Base-by-base conservation (phyloP, 2,113 vertebrate genomes). In the Spea bombifrons region DNA sequence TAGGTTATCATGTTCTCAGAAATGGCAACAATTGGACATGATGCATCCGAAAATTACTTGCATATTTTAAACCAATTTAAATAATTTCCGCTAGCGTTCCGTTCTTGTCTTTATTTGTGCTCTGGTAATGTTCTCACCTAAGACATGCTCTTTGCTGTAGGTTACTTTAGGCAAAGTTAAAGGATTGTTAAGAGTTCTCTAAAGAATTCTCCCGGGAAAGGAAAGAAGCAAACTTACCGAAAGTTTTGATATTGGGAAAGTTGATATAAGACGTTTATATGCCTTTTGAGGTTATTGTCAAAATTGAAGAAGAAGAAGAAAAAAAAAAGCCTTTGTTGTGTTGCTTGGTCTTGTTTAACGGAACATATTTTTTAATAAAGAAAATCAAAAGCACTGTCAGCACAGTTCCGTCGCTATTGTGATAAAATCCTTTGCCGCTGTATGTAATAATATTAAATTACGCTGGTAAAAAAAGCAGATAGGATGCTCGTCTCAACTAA, bases 231-330 rank as follows among this genome's bases (percentile, higher is more conserved):
- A 66, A 59, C 45, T 61, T 55, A 47, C 43, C 53, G 10, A 74
- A 80, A 78, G 63, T 74, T 80, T 47, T 59, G 12, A 74, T 74
- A 50, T 59, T 74, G 2, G 52, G 63, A 74, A 80, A 80, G 52
- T 55, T 74, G 52, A 68, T 61, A 55, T 55, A 17, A 66, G 63
- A 73, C 16, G 61, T 79, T 67, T 80, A 53, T 48, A 16, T 73
- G 45, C 10, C 46, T 74, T 73, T 45, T 61, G 53, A 68, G 78
- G 45, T 57, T 74, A 68, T 44, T 74, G 64, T 74, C 12, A 30
- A 68, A 52, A 57, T 7, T 10, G 46, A 43, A 30, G 69, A 67
- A 30, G 30, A 2, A 73, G 50, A 61, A 13, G 45, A 63, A 61
- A 17, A 72, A 46, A 76, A 53, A 57, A 68, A 45, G 6, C 7